phyloP scores from a whole-genome alignment of 2,888 invertebrate species.

The Chrysolina oricalcia region DNA sequence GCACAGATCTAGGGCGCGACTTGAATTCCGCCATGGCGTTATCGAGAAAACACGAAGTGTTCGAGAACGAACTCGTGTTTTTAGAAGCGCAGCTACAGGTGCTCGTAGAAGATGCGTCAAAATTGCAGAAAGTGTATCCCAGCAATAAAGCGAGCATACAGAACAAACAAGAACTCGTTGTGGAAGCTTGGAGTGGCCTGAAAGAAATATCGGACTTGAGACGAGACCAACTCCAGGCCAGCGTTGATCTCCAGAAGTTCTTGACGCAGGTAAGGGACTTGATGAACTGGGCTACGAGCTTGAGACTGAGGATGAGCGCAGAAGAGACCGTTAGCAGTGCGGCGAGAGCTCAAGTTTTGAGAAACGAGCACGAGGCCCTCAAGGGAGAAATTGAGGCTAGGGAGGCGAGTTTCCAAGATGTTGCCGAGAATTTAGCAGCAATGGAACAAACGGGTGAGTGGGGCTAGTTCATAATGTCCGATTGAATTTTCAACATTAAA shows the following conservation, averaged over 20 bases:
- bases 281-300: constrained; percentile 88
- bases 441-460: constrained; percentile 82
- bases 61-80: constrained; percentile 94
- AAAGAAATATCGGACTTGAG: constrained; percentile 88
- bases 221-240: constrained; percentile 87
- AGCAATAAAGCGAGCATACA: constrained; percentile 93
- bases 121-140: constrained; percentile 91
- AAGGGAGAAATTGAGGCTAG: constrained; percentile 92
- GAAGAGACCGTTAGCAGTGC: constrained; percentile 89
- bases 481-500: too few species aligned
- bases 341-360: constrained; percentile 84
- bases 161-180: constrained; percentile 88
- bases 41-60: constrained; percentile 90
- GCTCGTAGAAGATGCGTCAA: constrained; percentile 92
- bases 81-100: constrained; percentile 93
- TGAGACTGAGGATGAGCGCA: constrained; percentile 84
- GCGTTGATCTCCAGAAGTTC: constrained; percentile 92
- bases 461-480: too few species aligned
- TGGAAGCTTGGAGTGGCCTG: constrained; percentile 90
- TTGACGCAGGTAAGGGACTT: constrained; percentile 85
- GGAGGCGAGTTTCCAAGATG: constrained; percentile 84
- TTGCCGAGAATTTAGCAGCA: constrained; percentile 84
- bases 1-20: constrained; percentile 86
- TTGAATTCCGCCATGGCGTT: constrained; percentile 89
- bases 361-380: constrained; percentile 88